Evolutionary conservation across 2,797 vertebrate species (phyloP), one percentile per base, ranked within the genome.

Genomic region (Anguilla anguilla): DNA sequence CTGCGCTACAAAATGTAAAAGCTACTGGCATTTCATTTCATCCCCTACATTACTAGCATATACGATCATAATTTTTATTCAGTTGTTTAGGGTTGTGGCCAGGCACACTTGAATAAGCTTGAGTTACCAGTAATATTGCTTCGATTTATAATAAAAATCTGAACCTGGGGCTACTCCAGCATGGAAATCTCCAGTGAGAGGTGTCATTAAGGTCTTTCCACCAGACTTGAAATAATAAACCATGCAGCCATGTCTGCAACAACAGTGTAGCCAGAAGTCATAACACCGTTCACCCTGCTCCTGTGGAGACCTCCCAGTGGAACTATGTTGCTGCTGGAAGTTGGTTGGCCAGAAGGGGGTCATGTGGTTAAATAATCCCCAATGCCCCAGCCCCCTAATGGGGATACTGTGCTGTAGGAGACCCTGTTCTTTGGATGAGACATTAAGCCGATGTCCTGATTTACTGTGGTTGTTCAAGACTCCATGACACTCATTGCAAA

Each of bases 21-120:
- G 77, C 77, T 43, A 7, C 77, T 22, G 77, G 6, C 31, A 77
- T 11, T 77, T 77, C 15, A 81, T 81, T 81, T 81, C 35, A 81
- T 22, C 43, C 77, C 39, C 31, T 46, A 25, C 17, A 13, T 74
- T 74, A 46, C 77, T 81, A 3, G 77, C 17, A 43, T 13, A 43
- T 81, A 17, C 39, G 1, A 43, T 43, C 35, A 25, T 19, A 74
- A 39, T 46, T 81, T 46, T 46, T 81, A 81, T 81, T 81, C 35
- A 81, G 46, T 81, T 81, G 77, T 39, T 81, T 3, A 46, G 35
- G 39, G 46, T 22, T 81, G 77, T 46, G 77, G 13, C 72, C 31
- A 39, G 77, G 13, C 72, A 74, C 72, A 35, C 72, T 74, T 74
- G 72, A 74, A 74, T 81, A 81, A 46, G 77, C 77, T 81, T 43